Evolutionary conservation across 2,113 vertebrate genomes (phyloP).

Genomic region (Muntiacus muntjak): DNA sequence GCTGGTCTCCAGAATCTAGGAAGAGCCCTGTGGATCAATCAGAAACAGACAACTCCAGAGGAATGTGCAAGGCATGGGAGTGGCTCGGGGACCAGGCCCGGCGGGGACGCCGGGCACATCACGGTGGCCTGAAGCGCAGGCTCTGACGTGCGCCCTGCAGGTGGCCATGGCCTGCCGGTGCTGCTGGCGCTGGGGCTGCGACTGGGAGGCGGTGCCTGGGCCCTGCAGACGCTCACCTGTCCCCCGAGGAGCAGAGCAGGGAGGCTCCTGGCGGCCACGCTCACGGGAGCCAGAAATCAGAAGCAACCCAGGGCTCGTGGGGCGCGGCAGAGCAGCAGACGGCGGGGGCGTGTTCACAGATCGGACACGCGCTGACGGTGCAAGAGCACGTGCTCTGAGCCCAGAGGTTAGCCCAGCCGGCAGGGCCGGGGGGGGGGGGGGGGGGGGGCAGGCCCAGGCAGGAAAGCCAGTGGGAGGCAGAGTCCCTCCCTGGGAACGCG

Average conservation of each 20-base stretch:
- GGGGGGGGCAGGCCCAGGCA: accelerated
- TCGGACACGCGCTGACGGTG: accelerated
- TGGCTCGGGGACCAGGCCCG: not conserved
- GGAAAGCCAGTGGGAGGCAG: not conserved
- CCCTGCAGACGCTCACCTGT: not conserved
- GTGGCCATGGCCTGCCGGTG: accelerated
- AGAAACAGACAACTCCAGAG: not conserved
- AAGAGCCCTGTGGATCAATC: not conserved
- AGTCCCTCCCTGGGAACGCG: not conserved
- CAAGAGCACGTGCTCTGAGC: not conserved
- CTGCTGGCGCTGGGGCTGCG: not conserved
- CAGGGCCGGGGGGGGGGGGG: accelerated
- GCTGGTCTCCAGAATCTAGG: not conserved
- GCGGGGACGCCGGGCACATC: not conserved
- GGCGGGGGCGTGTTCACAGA: accelerated
- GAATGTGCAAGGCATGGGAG: accelerated
- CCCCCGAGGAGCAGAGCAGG: not conserved
- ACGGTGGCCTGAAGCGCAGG: accelerated
- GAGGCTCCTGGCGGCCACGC: not conserved
- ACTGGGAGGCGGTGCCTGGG: not conserved
- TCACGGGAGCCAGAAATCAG: not conserved
- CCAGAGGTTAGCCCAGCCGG: too few relatives aligned
- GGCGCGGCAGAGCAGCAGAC: accelerated
- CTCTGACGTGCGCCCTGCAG: not conserved
- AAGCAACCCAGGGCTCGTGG: not conserved